Evolutionary conservation across 2,113 vertebrate genomes (phyloP), one percentile per base, ranked within the genome.

Genomic region (Felis chaus): DNA sequence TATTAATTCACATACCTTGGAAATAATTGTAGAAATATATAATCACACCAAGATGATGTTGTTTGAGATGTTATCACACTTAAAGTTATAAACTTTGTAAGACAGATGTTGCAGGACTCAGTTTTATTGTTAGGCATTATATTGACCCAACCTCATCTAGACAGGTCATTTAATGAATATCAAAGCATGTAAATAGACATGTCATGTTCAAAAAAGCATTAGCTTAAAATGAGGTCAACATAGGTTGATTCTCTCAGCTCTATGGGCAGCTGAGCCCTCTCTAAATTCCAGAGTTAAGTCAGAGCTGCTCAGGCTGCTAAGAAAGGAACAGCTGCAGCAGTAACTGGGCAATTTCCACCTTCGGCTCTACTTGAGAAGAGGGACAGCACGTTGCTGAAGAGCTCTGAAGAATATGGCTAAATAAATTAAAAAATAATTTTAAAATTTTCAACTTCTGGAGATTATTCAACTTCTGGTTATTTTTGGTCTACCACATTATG

Each of bases 171-270:
- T 91, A 88, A 82, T 94, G 53, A 91, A 63, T 85, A 89, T 83
- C 12, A 27, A 16, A 65, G 29, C 5, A 0, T 95, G 63, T 89
- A 80, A 82, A 80, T 33, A 82, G 85, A 74, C 50, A 65, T 81
- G 33, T 76, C 76, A 71, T 18, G 12, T 95, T 88, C 7, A n/a
- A 86, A 93, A 85, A 41, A 78, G 16, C 21, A 88, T 71, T 81
- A 92, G 10, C 8, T 29, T 79, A 53, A 73, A 89, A 94, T 92
- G 69, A 95, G 92, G 74, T 96, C 80, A 96, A 55, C 29, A 29
- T 39, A 94, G 53, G 89, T 91, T 85, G 86, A 87, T 96, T 89
- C 61, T 79, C 41, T 87, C n/a, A 74, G 29, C 53, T 80, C 0
- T 45, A 4, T 9, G 63, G 93, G 31, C 48, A 94, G 88, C 81